These are phyloP conservation scores for Zaprionus kolodkinae DNA, from an alignment of 1,140 invertebrate genomes.

Conservation along the genomic window DNA sequence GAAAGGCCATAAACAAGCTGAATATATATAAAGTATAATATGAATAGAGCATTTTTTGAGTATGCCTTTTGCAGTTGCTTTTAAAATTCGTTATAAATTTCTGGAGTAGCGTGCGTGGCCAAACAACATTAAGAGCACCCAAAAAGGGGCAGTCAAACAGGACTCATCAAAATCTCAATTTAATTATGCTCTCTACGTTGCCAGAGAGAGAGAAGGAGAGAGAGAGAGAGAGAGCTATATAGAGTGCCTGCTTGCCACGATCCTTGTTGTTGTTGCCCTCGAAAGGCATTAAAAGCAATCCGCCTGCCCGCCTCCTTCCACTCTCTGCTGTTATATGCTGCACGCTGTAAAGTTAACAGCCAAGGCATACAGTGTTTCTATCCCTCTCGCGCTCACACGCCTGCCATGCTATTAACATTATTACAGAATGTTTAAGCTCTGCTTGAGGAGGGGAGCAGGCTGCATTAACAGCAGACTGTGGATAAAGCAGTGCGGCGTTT, in stretches of 20 bases:
- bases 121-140: neutral
- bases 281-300: neutral
- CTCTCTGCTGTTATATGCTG: neutral
- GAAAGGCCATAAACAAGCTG: neutral
- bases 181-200: neutral
- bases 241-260: neutral
- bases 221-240: neutral
- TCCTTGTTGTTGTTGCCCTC: neutral
- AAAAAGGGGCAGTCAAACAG: neutral
- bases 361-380: neutral
- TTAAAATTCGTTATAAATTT: neutral
- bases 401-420: neutral
- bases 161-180: constrained; percentile 3
- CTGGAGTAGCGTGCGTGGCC: neutral
- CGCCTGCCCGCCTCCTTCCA: neutral
- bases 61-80: neutral
- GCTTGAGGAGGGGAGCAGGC: too few species aligned
- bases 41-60: neutral
- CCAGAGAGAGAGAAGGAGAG: neutral
- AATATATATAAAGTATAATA: neutral
- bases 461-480: neutral
- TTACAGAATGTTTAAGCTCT: neutral
- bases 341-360: neutral
- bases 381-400: neutral
- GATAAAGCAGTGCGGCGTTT: neutral